Conservation (phyloP, 2,888 invertebrate genomes). For the Pheosia tremula region DNA sequence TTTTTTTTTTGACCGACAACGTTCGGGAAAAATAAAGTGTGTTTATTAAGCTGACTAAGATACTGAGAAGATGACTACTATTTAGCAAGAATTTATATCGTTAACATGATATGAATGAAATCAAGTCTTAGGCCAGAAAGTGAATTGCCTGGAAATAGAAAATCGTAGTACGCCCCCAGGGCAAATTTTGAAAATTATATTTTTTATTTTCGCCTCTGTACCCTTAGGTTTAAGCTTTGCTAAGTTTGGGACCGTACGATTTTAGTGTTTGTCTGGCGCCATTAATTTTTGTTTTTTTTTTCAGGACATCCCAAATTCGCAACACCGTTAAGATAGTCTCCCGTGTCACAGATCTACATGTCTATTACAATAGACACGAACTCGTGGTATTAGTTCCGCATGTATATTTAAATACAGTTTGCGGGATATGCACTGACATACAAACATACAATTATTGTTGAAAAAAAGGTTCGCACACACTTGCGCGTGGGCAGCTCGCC, state of each 20-base stretch:
- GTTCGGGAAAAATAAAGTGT: too few species aligned
- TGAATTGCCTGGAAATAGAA: too few species aligned
- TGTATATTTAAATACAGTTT: constrained; percentile 50
- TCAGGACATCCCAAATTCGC: constrained; percentile 46
- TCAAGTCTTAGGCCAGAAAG: too few species aligned
- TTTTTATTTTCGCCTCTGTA: too few species aligned
- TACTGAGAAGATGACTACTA: too few species aligned
- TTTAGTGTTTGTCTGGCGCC: background rate
- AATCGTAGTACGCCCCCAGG: too few species aligned
- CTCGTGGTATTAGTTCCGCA: constrained; percentile 56
- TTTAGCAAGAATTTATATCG: too few species aligned
- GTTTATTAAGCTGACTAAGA: too few species aligned
- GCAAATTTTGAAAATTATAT: too few species aligned
- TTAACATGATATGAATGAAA: too few species aligned
- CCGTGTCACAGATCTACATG: constrained; percentile 46
- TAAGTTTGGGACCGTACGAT: background rate
- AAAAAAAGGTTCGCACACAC: background rate
- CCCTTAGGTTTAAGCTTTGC: too few species aligned
- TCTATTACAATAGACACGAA: constrained; percentile 49
- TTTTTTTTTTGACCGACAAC: too few species aligned
- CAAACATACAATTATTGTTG: constrained; percentile 30
- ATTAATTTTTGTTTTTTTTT: constrained; percentile 21
- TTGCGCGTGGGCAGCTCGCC: background rate
- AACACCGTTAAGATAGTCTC: constrained; percentile 52
- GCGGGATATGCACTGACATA: constrained; percentile 54